phyloP scores from a whole-genome alignment of 1,140 invertebrate species.

The Trichoplusia ni region DNA sequence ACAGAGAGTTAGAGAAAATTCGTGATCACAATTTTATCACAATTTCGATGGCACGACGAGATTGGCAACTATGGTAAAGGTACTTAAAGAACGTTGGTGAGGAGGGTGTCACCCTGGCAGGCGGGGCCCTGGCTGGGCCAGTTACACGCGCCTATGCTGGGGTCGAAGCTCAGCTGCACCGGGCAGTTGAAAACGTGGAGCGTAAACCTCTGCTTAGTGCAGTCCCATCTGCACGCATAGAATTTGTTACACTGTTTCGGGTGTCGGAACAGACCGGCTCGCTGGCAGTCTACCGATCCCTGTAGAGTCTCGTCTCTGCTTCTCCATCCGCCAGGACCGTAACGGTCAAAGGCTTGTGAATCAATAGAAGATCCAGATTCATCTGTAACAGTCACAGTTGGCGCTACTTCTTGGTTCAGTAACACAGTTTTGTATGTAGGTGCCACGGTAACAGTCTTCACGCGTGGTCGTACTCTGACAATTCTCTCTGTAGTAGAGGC shows the following conservation, averaged over 20 bases:
- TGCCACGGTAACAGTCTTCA: slow-evolving; percentile 71
- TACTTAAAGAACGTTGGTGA: slow-evolving; percentile 81
- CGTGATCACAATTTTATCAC: slow-evolving; percentile 71
- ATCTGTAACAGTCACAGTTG: slow-evolving; percentile 39
- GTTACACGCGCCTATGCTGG: slow-evolving; percentile 88
- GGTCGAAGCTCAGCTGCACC: slow-evolving; percentile 90
- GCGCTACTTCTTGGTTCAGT: slow-evolving; percentile 58
- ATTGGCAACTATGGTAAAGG: slow-evolving; percentile 45
- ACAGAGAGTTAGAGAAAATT: slow-evolving; percentile 44
- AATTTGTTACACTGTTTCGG: slow-evolving; percentile 92
- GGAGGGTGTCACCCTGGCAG: slow-evolving; percentile 87
- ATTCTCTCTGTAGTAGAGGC: slow-evolving; percentile 58
- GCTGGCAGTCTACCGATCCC: slow-evolving; percentile 86
- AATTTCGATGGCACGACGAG: slow-evolving; percentile 75
- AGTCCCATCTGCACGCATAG: slow-evolving; percentile 92
- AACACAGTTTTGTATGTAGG: slow-evolving; percentile 77
- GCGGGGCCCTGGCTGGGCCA: slow-evolving; percentile 91
- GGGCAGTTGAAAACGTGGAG: slow-evolving; percentile 92
- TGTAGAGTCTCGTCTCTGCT: slow-evolving; percentile 83
- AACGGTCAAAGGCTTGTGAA: slow-evolving; percentile 78
- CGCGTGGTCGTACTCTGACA: slow-evolving; percentile 62
- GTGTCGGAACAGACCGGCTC: slow-evolving; percentile 91
- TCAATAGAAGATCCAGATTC: slow-evolving; percentile 46
- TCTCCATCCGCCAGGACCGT: slow-evolving; percentile 81
- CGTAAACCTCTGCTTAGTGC: slow-evolving; percentile 89